Conservation (phyloP, 2,888 invertebrate genomes). For the Trissolcus brochymenae region DNA sequence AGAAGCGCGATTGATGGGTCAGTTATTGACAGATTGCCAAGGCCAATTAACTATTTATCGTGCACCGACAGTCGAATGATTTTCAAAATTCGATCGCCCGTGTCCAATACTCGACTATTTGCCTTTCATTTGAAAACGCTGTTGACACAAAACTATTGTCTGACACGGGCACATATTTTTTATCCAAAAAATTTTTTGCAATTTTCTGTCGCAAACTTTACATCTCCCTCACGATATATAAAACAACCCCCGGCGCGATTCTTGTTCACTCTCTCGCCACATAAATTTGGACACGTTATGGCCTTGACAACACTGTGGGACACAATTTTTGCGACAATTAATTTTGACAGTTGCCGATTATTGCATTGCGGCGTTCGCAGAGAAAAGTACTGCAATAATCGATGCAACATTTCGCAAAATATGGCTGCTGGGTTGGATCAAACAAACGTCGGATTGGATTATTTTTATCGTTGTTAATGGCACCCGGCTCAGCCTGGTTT, state of each 20-base stretch:
- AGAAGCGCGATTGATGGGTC: slow-evolving; percentile 32
- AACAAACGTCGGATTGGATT: slow-evolving; percentile 74
- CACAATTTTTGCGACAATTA: slow-evolving; percentile 23
- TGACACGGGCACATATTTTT: slow-evolving; percentile 11
- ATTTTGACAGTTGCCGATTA: slow-evolving; percentile 38
- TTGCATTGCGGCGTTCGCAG: slow-evolving; percentile 14
- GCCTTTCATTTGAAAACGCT: slow-evolving; percentile 66
- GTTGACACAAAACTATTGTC: slow-evolving; percentile 64
- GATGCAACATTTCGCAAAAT: slow-evolving; percentile 41
- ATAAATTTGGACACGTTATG: slow-evolving; percentile 2
- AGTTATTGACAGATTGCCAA: slow-evolving; percentile 37
- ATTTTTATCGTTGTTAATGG: slow-evolving; percentile 75
- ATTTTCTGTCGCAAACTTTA: neutral
- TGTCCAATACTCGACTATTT: slow-evolving; percentile 69
- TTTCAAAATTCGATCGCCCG: slow-evolving; percentile 66
- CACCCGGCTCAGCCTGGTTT: slow-evolving; percentile 68
- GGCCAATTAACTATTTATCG: slow-evolving; percentile 49
- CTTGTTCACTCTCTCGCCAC: neutral
- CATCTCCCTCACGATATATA: no score
- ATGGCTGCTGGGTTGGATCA: slow-evolving; percentile 70
- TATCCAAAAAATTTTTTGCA: slow-evolving; percentile 9
- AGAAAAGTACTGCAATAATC: slow-evolving; percentile 43
- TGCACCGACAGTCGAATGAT: slow-evolving; percentile 47
- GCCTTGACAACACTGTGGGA: neutral
- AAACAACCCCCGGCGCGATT: neutral